These are phyloP conservation scores for Psophia crepitans DNA, from an alignment of 2,113 vertebrate genomes.

Conservation along the genomic window DNA sequence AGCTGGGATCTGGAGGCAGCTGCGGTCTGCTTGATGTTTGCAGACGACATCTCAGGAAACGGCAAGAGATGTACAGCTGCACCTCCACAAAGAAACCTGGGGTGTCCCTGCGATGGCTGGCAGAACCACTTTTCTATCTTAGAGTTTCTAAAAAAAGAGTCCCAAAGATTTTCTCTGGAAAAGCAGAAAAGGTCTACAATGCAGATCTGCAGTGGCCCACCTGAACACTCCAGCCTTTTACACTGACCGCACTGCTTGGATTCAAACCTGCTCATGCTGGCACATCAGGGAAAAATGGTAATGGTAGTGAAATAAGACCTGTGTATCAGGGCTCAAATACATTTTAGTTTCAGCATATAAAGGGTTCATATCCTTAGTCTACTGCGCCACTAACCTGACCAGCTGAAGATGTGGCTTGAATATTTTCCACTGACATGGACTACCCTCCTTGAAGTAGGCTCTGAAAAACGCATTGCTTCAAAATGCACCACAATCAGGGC, in stretches of 20 bases:
- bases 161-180: neutral
- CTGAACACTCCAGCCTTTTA: neutral
- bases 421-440: neutral
- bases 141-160: neutral
- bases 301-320: neutral
- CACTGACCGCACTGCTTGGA: neutral
- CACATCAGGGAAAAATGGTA: neutral
- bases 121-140: neutral
- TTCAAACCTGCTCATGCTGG: neutral
- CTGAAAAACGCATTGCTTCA: neutral
- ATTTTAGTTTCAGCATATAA: neutral
- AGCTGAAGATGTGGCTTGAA: neutral
- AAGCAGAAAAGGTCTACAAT: neutral
- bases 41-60: neutral
- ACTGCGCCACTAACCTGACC: neutral
- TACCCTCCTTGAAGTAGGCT: neutral
- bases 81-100: neutral
- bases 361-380: neutral
- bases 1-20: neutral
- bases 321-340: neutral
- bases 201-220: neutral
- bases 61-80: neutral
- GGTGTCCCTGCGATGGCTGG: neutral
- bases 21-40: neutral
- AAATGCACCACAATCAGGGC: neutral